Evolutionary conservation across 1,140 invertebrate species (phyloP).

Genomic region (Mizuhopecten yessoensis): DNA sequence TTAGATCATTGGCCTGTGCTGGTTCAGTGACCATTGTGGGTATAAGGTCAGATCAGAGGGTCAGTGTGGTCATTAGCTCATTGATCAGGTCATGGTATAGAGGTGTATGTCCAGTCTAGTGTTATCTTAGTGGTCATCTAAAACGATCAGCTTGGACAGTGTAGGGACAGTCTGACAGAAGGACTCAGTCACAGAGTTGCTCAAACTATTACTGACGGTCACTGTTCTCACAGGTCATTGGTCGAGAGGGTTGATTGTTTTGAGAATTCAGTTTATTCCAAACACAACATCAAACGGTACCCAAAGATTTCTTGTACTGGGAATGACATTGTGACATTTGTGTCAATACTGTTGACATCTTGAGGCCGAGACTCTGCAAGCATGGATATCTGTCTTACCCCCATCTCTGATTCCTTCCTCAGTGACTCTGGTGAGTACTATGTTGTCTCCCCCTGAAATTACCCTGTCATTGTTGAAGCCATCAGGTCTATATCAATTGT

Average conservation of each 20-base stretch:
- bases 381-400: slow-evolving; percentile 8
- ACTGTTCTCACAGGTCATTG: neutral
- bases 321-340: slow-evolving; percentile 24
- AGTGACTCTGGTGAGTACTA: slow-evolving; percentile 22
- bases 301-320: neutral
- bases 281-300: neutral
- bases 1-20: neutral
- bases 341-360: neutral
- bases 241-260: neutral
- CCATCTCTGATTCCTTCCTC: slow-evolving; percentile 26
- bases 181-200: slow-evolving; percentile 7
- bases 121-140: neutral
- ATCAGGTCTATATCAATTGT: neutral
- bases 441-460: neutral
- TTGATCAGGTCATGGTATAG: slow-evolving; percentile 5
- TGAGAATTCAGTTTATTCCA: neutral
- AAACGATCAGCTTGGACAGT: neutral
- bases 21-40: slow-evolving; percentile 1
- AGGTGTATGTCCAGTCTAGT: neutral
- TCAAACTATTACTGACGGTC: neutral
- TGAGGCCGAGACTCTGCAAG: neutral
- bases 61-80: slow-evolving; percentile 9
- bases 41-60: slow-evolving; percentile 9
- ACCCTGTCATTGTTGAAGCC: neutral
- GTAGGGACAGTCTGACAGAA: slow-evolving; percentile 8